A percentile compares a stretch with the other conserved stretches of the same genome.
Evolutionary conservation across 2,888 invertebrate genomes (phyloP).

Genomic region (Athrips mouffetella): DNA sequence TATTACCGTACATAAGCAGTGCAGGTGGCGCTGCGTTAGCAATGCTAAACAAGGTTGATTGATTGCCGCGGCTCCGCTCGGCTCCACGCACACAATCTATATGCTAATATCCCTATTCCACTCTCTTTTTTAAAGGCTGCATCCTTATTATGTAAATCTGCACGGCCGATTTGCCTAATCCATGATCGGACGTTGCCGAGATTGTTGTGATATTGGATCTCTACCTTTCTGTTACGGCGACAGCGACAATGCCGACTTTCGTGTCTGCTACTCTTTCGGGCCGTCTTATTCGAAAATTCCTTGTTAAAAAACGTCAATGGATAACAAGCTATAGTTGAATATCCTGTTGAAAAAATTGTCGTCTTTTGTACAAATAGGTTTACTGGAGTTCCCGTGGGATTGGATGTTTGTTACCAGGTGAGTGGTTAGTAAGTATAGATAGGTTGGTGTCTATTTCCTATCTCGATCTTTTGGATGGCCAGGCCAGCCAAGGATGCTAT

Average conservation of each 20-base stretch:
- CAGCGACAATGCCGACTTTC: not conserved
- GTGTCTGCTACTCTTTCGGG: not conserved
- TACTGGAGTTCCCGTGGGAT: conserved; percentile 28
- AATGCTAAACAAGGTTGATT: conserved; percentile 38
- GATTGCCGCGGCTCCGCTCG: conserved; percentile 39
- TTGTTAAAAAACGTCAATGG: not conserved
- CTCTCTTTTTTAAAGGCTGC: conserved; percentile 36
- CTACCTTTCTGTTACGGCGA: too few relatives aligned
- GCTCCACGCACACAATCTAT: conserved; percentile 56
- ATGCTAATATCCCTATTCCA: conserved; percentile 50
- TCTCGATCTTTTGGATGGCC: conserved; percentile 22
- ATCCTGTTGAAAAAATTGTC: not conserved
- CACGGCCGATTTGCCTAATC: conserved; percentile 54
- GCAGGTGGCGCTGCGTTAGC: conserved; percentile 13
- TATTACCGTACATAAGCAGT: not conserved
- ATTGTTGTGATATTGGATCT: conserved; percentile 33
- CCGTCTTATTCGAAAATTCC: not conserved
- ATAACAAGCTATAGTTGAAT: not conserved
- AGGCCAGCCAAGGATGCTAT: conserved; percentile 19
- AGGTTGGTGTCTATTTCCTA: conserved; percentile 11
- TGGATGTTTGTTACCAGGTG: conserved; percentile 22
- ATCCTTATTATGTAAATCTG: conserved; percentile 62
- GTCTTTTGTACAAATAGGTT: not conserved
- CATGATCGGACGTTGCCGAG: conserved; percentile 44
- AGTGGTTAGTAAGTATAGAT: not conserved